These are phyloP conservation scores for Tyrannus savana DNA, from an alignment of 2,113 vertebrate genomes.

Conservation along the genomic window DNA sequence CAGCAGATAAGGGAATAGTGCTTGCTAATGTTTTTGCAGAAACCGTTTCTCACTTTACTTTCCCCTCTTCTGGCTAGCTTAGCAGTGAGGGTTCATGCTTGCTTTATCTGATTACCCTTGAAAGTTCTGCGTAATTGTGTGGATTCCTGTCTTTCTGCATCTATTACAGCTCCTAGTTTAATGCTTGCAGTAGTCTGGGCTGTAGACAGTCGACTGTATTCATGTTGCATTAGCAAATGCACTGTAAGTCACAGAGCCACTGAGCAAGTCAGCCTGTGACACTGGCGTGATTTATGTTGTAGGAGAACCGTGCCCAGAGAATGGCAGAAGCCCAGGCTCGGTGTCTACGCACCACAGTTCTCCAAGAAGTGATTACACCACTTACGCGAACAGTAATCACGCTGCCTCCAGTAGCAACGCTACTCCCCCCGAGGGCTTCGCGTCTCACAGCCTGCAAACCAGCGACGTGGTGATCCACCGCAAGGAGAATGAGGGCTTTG, in stretches of 20 bases:
- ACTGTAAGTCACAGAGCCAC: neutral
- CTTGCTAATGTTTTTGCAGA: neutral
- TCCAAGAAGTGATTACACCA: slow-evolving; percentile 89
- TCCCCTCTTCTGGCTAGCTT: neutral
- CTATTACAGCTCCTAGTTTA: slow-evolving; percentile 5
- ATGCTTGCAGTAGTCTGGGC: neutral
- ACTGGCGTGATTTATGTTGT: slow-evolving; percentile 34
- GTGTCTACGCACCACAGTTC: slow-evolving; percentile 97
- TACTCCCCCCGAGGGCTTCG: slow-evolving; percentile 77
- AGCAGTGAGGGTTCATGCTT: neutral
- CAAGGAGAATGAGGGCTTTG: slow-evolving; percentile 97
- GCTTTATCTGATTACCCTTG: slow-evolving; percentile 39
- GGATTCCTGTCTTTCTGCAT: slow-evolving; percentile 45
- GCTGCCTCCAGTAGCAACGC: slow-evolving; percentile 74
- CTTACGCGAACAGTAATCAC: slow-evolving; percentile 85
- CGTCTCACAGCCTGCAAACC: slow-evolving; percentile 82
- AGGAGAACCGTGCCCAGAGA: slow-evolving; percentile 93
- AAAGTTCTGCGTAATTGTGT: slow-evolving; percentile 33
- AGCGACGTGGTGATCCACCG: slow-evolving; percentile 92
- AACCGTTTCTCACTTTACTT: neutral
- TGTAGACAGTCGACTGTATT: neutral
- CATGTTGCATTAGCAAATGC: neutral
- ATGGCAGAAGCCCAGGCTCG: slow-evolving; percentile 92
- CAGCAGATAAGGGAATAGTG: neutral
- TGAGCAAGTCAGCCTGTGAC: neutral